phyloP scores from a whole-genome alignment of 2,113 vertebrate species.

The human region DNA sequence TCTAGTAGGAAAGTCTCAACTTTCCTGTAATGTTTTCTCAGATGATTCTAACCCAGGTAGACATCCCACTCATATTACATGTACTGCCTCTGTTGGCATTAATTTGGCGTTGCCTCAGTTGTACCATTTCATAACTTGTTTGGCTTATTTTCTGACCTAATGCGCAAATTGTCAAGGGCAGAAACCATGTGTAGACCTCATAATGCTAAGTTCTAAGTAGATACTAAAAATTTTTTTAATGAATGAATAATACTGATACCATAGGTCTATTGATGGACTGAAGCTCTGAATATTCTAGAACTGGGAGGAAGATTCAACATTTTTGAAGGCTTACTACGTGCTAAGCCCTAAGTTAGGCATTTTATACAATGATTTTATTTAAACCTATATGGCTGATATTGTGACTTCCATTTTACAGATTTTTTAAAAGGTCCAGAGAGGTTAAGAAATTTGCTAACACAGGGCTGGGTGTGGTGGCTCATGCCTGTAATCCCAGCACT shows the following conservation, averaged over 20 bases:
- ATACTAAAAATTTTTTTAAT: not conserved
- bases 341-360: not conserved
- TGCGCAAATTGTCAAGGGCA: not conserved
- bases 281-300: not conserved
- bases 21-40: not conserved
- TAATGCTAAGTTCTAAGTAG: not conserved
- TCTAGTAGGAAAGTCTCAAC: not conserved
- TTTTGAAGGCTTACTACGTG: not conserved
- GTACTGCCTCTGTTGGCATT: not conserved
- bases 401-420: not conserved
- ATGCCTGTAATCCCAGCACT: no score
- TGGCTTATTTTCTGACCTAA: not conserved
- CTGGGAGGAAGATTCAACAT: not conserved
- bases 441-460: not conserved
- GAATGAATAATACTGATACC: not conserved
- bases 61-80: not conserved
- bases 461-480: no score
- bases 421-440: not conserved
- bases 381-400: not conserved
- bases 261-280: not conserved
- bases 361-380: not conserved
- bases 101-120: not conserved
- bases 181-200: not conserved
- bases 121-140: not conserved
- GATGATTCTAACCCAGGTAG: not conserved